phyloP scores from a whole-genome alignment of 2,113 vertebrate species.

The Percina caprodes region DNA sequence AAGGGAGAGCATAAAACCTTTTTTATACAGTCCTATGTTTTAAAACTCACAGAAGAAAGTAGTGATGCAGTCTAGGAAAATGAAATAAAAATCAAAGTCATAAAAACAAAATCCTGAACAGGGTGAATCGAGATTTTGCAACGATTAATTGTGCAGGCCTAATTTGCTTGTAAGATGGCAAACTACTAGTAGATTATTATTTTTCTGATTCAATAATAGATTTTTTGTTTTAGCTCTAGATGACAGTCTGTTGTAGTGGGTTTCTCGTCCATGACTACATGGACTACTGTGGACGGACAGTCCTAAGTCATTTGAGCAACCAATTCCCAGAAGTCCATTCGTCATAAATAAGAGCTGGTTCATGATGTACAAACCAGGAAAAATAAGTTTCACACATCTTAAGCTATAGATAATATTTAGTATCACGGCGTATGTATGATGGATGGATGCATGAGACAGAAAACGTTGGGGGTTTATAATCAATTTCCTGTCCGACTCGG shows the following conservation, averaged over 20 bases:
- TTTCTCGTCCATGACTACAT: conserved; percentile 24
- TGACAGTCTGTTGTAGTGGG: background rate
- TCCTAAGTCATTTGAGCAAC: conserved; percentile 44
- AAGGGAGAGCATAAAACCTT: too few species aligned
- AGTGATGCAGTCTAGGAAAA: too few species aligned
- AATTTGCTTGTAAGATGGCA: background rate
- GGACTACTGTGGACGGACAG: conserved; percentile 27
- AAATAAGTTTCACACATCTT: conserved; percentile 2
- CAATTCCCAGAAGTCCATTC: conserved; percentile 44
- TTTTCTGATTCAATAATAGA: background rate
- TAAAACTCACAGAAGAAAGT: too few species aligned
- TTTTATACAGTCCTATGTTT: too few species aligned
- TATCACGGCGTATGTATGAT: background rate
- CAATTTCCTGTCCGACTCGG: background rate
- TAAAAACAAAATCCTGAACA: too few species aligned
- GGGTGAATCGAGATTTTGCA: too few species aligned
- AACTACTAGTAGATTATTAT: background rate
- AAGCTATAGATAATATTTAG: background rate
- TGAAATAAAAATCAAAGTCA: too few species aligned
- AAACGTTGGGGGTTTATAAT: conserved; percentile 3
- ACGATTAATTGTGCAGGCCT: too few species aligned
- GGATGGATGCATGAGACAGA: conserved; percentile 6
- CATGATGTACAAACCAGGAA: conserved; percentile 7
- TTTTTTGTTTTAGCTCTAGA: background rate
- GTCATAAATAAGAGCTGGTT: conserved; percentile 58